Conservation (phyloP, 2,797 vertebrate species). For the Acomys russatus region DNA sequence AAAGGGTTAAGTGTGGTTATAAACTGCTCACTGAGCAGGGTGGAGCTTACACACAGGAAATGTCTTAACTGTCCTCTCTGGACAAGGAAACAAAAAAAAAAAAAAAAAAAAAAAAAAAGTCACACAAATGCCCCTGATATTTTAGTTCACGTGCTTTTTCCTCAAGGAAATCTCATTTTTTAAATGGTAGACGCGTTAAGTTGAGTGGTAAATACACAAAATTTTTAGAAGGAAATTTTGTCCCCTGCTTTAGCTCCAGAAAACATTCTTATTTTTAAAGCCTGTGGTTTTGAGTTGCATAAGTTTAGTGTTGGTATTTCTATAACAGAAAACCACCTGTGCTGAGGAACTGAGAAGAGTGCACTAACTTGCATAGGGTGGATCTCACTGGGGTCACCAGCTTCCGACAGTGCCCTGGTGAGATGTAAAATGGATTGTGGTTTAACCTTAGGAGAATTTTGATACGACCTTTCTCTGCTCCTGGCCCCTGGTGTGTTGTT, state of each 20-base stretch:
- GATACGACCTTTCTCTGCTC: conserved; percentile 3
- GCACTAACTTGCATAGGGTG: conserved; percentile 55
- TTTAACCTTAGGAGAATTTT: conserved; percentile 39
- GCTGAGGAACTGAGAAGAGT: conserved; percentile 55
- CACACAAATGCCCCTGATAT: neutral
- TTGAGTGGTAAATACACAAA: neutral
- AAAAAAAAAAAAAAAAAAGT: conserved; percentile 31
- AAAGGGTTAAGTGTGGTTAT: conserved; percentile 60
- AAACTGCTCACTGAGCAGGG: conserved; percentile 74
- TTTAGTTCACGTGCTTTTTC: neutral
- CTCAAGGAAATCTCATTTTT: conserved; percentile 53
- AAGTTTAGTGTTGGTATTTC: conserved; percentile 66
- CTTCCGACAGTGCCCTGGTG: neutral
- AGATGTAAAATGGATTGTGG: conserved; percentile 19
- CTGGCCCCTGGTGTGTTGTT: neutral
- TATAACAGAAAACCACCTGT: conserved; percentile 63
- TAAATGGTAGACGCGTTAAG: conserved; percentile 1
- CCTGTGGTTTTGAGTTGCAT: conserved; percentile 57
- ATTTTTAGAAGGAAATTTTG: conserved; percentile 31
- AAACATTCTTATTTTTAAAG: conserved; percentile 73
- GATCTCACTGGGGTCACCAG: conserved; percentile 5
- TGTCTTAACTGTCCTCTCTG: conserved; percentile 77
- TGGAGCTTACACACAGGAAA: conserved; percentile 85
- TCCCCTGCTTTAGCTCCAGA: conserved; percentile 39
- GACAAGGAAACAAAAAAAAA: conserved; percentile 35